Evolutionary conservation across 92 coral and sea anemone genomes (phyloP).

Genomic region (Blastomussa wellsi): DNA sequence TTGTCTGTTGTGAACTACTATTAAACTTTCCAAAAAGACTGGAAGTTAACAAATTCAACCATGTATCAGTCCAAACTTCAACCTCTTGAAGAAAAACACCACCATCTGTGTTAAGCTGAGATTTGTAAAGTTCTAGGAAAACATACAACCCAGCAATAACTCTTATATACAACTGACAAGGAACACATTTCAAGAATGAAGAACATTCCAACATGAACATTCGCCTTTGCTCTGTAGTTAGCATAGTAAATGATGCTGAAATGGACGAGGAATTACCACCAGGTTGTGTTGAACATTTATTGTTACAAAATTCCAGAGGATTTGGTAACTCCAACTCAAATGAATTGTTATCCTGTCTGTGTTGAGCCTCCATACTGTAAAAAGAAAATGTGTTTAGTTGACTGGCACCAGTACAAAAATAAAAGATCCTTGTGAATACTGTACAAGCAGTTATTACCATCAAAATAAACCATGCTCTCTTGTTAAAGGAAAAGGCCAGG

Average conservation of each 20-base stretch:
- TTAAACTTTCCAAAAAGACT: slow-evolving; percentile 26
- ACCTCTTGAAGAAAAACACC: slow-evolving; percentile 25
- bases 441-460: background rate
- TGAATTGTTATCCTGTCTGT: background rate
- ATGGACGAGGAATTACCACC: background rate
- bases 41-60: slow-evolving; percentile 33
- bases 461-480: background rate
- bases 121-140: slow-evolving; percentile 43
- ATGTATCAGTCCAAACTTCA: slow-evolving; percentile 53
- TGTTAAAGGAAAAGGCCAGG: background rate
- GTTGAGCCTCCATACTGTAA: slow-evolving; percentile 32
- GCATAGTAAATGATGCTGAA: background rate
- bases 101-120: background rate
- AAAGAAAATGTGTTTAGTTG: background rate
- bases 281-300: slow-evolving; percentile 6
- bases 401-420: background rate
- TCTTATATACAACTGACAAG: slow-evolving; percentile 50
- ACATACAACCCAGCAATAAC: slow-evolving; percentile 48
- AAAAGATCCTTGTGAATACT: background rate
- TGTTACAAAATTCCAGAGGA: slow-evolving; percentile 50
- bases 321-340: slow-evolving; percentile 34
- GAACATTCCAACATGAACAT: slow-evolving; percentile 36
- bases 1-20: background rate
- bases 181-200: slow-evolving; percentile 37
- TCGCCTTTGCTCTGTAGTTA: slow-evolving; percentile 40